Evolutionary conservation across 2,113 vertebrate genomes (phyloP).

Genomic region (Shinisaurus crocodilurus): DNA sequence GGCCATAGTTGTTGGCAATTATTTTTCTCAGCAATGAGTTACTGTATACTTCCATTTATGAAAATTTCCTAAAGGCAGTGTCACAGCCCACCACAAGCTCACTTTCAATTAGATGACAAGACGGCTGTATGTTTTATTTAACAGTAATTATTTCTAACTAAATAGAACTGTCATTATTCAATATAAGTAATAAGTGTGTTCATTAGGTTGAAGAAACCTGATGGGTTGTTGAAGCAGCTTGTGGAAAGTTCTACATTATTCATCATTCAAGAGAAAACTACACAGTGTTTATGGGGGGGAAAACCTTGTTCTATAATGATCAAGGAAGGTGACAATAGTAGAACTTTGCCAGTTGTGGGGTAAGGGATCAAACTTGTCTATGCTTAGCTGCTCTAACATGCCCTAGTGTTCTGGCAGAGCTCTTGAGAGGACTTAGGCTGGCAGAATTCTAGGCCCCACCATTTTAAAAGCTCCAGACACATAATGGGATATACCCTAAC

Average conservation of each 20-base stretch:
- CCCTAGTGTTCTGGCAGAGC: not conserved
- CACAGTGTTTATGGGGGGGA: not conserved
- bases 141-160: slow-evolving; percentile 24
- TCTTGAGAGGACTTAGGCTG: not conserved
- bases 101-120: slow-evolving; percentile 27
- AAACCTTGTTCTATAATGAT: not conserved
- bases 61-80: not conserved
- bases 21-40: not conserved
- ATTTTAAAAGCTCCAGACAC: not conserved
- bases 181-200: not conserved
- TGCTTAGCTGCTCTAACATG: not conserved
- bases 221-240: not conserved
- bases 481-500: not conserved
- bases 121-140: slow-evolving; percentile 15
- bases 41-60: not conserved
- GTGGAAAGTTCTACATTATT: not conserved
- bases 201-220: not conserved
- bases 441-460: not conserved
- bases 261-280: not conserved
- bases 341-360: not conserved
- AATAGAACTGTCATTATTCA: slow-evolving; percentile 24
- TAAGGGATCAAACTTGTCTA: not conserved
- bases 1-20: not conserved
- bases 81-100: fast-evolving
- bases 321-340: not conserved